These are phyloP conservation scores for Python bivittatus DNA, from an alignment of 2,113 vertebrate species.

Conservation along the genomic window DNA sequence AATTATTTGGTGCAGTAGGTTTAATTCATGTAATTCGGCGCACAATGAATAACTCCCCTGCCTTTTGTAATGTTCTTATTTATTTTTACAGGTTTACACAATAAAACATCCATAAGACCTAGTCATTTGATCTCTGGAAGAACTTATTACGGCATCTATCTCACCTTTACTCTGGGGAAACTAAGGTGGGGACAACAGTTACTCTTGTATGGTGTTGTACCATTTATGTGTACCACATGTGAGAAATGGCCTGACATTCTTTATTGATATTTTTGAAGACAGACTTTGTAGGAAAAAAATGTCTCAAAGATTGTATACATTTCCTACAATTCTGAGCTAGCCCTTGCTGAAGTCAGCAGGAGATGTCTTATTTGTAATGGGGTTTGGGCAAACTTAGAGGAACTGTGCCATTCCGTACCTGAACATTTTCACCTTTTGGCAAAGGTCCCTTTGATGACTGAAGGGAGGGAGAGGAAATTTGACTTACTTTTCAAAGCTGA, in stretches of 20 bases:
- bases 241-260: background rate
- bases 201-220: background rate
- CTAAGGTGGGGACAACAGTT: background rate
- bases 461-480: slow-evolving; percentile 6
- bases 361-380: background rate
- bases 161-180: background rate
- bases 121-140: background rate
- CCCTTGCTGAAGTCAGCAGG: background rate
- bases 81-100: background rate
- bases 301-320: background rate
- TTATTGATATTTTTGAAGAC: background rate
- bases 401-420: background rate
- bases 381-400: background rate
- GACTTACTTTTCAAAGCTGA: slow-evolving; percentile 13
- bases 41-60: background rate
- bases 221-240: background rate
- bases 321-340: background rate
- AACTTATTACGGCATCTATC: background rate
- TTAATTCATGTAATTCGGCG: background rate
- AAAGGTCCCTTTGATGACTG: slow-evolving; percentile 7
- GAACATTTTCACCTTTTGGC: slow-evolving; percentile 8
- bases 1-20: background rate
- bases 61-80: background rate
- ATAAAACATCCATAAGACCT: background rate
- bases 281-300: background rate